These are phyloP conservation scores for Lynx canadensis DNA, from an alignment of 2,113 vertebrate genomes.

Conservation along the genomic window DNA sequence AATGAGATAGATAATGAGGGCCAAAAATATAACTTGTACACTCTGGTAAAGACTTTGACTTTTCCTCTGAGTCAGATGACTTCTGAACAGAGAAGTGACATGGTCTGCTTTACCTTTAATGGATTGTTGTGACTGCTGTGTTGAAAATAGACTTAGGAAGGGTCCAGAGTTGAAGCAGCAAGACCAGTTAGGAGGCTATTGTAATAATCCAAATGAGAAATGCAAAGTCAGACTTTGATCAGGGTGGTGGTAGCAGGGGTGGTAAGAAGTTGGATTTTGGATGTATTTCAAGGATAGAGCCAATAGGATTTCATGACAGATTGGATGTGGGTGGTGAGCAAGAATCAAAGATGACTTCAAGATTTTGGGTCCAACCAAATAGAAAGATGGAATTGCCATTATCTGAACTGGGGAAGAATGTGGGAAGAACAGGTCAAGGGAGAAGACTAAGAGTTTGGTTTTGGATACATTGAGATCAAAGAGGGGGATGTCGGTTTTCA, in stretches of 20 bases:
- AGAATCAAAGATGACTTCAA: constrained; percentile 4
- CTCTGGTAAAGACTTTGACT: background rate
- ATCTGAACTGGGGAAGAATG: background rate
- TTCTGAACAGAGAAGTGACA: background rate
- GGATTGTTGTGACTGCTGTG: background rate
- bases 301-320: constrained; percentile 30
- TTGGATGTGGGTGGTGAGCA: constrained; percentile 20
- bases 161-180: background rate
- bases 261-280: background rate
- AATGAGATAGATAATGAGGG: background rate
- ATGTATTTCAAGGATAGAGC: background rate
- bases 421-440: background rate
- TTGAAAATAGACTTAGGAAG: background rate
- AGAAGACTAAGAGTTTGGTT: background rate
- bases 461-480: background rate
- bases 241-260: constrained; percentile 33
- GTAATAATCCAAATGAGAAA: background rate
- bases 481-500: background rate
- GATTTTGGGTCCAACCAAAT: background rate
- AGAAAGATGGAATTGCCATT: background rate
- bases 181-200: background rate
- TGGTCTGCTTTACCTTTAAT: background rate
- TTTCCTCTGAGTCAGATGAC: background rate
- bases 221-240: constrained; percentile 42
- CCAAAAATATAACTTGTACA: background rate